phyloP scores from a whole-genome alignment of 2,113 vertebrate genomes.

The Varanus salvator region DNA sequence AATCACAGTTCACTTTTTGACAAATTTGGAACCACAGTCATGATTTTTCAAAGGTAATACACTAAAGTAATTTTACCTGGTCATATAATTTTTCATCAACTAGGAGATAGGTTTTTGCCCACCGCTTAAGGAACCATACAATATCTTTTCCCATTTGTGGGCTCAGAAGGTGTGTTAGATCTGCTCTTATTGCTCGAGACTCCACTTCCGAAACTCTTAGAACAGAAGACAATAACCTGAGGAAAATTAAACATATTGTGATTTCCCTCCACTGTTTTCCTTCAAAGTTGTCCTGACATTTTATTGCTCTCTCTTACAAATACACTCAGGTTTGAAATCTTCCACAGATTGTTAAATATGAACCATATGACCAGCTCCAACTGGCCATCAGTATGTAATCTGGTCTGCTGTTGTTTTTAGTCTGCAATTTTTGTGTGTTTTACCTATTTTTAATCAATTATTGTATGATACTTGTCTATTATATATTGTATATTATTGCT shows the following conservation, averaged over 20 bases:
- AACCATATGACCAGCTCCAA: neutral
- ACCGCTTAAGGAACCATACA: conserved; percentile 96
- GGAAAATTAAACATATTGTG: conserved; percentile 58
- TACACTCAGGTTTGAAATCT: neutral
- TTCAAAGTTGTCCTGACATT: neutral
- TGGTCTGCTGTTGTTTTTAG: no score
- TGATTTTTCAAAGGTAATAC: neutral
- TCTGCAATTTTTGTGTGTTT: no score
- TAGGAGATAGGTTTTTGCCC: conserved; percentile 96
- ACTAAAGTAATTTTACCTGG: conserved; percentile 82
- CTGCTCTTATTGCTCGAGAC: conserved; percentile 94
- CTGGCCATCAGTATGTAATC: no score
- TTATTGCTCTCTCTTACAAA: neutral
- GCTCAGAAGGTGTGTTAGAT: conserved; percentile 92
- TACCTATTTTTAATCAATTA: no score
- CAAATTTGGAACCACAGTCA: neutral
- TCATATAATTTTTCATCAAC: conserved; percentile 97
- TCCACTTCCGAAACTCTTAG: conserved; percentile 97
- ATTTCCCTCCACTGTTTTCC: neutral
- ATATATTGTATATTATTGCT: no score
- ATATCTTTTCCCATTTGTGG: conserved; percentile 99
- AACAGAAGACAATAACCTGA: conserved; percentile 93
- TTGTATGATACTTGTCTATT: no score
- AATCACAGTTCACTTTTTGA: neutral
- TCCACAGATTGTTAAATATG: neutral